Evolutionary conservation across 2,888 invertebrate genomes (phyloP), one percentile per base, ranked within the genome.

Genomic region (Rhagonycha fulva): DNA sequence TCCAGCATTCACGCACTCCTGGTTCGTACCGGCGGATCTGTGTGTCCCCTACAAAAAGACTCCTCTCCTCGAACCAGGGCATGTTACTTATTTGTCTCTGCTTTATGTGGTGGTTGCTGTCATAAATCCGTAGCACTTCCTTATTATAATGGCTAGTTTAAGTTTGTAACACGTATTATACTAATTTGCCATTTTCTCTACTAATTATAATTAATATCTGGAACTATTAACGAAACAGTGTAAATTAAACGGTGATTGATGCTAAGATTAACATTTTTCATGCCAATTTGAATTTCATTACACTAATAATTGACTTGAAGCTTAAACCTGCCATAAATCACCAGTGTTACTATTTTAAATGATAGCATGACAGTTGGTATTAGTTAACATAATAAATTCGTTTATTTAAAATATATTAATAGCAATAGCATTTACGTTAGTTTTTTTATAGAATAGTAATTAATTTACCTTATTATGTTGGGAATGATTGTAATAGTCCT

Each of bases 1-100:
- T 81, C 93, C 96, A 86, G 94, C 94, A 86, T 96, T 96, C 92
- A 94, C 95, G 88, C 96, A 96, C 92, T 96, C 96, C 91, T 96
- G 96, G 96, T 95, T 96, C 93, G 95, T 96, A 90, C 94, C 94
- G 91, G 95, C 95, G 94, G 95, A 96, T 92, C 93, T 96, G 91
- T 95, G 95, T 93, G 93, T 95, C 92, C 94, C 95, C 91, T 93
- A 92, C 90, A 93, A 93, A 90, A 93, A 93, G 91, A 87, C 87
- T 88, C 92, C 94, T 92, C 93, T 93, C 92, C 94, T 96, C 91
- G 95, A 96, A 93, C 95, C 95, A 92, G 96, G 96, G 96, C 95
- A 95, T 93, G 95, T 94, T 87, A 91, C 90, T 92, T 89, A 88
- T 90, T 76, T 88, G 84, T 85, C 83, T 85, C 81, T 80, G 81